A percentile compares a stretch with the other conserved stretches of the same genome.
Conservation (phyloP, 2,113 vertebrate genomes). For the Symphodus melops region DNA sequence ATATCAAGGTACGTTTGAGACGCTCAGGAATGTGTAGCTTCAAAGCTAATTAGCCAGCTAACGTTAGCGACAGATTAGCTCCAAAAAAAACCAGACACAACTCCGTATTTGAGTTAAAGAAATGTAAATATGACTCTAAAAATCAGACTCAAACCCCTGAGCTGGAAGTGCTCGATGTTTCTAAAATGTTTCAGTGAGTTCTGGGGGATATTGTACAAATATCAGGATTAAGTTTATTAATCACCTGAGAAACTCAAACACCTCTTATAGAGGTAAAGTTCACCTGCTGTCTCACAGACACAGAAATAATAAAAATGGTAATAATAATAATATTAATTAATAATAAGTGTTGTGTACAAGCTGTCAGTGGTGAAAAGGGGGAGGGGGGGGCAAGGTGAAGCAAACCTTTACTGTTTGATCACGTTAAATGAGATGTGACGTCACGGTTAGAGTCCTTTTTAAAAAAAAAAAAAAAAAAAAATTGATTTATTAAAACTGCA, state of each 20-base stretch:
- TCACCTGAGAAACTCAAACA: neutral
- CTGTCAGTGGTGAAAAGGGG: constrained; percentile 1
- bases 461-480: too few relatives aligned
- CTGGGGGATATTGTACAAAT: neutral
- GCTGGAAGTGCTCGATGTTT: neutral
- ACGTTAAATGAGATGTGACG: neutral
- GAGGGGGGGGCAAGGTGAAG: too few relatives aligned
- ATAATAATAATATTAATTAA: too few relatives aligned
- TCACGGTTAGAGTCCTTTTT: neutral
- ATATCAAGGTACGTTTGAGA: constrained; percentile 49
- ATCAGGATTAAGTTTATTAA: neutral
- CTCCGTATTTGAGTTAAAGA: neutral
- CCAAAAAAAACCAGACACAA: neutral
- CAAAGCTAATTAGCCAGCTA: constrained; percentile 69
- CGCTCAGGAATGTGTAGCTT: constrained; percentile 62
- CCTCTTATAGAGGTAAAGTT: neutral
- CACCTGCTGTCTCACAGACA: too few relatives aligned
- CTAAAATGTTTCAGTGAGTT: neutral
- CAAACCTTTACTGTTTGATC: neutral
- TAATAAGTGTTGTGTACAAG: neutral
- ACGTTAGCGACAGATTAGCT: constrained; percentile 42
- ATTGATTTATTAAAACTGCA: neutral
- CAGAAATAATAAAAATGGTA: too few relatives aligned
- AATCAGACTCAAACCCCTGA: fast-evolving
- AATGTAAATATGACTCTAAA: neutral